These are phyloP conservation scores for Maniola hyperantus DNA, from an alignment of 2,888 invertebrate genomes.

Conservation along the genomic window DNA sequence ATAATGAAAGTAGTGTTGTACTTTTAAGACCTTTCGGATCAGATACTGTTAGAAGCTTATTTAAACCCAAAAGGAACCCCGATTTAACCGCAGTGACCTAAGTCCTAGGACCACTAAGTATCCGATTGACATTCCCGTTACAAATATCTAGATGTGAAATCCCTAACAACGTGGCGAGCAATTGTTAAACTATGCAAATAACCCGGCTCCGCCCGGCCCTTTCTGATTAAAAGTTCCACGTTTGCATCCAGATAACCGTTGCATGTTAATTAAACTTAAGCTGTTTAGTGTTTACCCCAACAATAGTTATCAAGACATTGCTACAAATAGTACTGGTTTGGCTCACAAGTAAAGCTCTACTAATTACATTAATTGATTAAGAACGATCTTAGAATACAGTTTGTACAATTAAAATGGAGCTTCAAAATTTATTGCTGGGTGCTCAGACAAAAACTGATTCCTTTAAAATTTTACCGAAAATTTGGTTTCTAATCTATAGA, in stretches of 20 bases:
- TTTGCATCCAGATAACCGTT: conserved; percentile 52
- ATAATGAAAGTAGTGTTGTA: background rate
- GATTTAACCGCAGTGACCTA: conserved; percentile 27
- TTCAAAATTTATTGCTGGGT: background rate
- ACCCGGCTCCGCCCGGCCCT: conserved; percentile 41
- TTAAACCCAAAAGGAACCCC: conserved; percentile 6
- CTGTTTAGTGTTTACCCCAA: conserved; percentile 40
- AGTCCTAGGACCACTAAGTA: conserved; percentile 30
- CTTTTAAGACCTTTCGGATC: conserved; percentile 4
- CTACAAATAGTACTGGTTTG: conserved; percentile 41
- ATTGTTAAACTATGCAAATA: conserved; percentile 78
- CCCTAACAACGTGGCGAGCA: conserved; percentile 68
- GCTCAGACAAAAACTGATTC: too few species aligned
- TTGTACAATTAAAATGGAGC: conserved; percentile 4
- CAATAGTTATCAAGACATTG: conserved; percentile 45
- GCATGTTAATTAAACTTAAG: conserved; percentile 62
- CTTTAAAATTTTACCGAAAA: too few species aligned
- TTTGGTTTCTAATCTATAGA: too few species aligned
- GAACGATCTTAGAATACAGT: background rate
- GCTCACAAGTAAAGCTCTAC: background rate
- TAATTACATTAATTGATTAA: conserved; percentile 23
- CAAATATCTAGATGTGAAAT: conserved; percentile 40
- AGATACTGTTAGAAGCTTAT: conserved; percentile 8
- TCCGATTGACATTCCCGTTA: conserved; percentile 40
- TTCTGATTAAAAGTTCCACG: conserved; percentile 55